Evolutionary conservation across 92 coral and sea anemone genomes (phyloP).

Genomic region (Parazoanthus atlanticus): DNA sequence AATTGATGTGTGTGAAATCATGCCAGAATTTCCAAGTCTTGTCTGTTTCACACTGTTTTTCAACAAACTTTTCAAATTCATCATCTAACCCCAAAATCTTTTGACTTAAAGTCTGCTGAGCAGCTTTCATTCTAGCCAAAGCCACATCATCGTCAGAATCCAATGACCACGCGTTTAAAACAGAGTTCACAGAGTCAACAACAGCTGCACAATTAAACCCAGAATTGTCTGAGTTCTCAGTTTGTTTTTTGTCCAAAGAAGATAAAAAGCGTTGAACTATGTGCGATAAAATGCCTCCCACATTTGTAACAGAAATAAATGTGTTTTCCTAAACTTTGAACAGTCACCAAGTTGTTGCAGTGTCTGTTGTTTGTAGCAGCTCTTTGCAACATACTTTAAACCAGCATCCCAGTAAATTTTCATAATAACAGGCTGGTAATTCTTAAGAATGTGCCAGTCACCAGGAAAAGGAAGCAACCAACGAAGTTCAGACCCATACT

Average conservation of each 20-base stretch:
- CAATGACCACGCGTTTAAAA: neutral
- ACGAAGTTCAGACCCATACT: neutral
- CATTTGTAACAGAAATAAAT: neutral
- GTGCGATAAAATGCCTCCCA: constrained; percentile 25
- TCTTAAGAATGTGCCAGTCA: constrained; percentile 24
- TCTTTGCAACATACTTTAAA: constrained; percentile 12
- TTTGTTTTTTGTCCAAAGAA: neutral
- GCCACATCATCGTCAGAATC: neutral
- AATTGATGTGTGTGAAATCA: neutral
- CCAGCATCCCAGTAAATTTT: constrained; percentile 28
- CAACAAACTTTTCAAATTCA: constrained; percentile 10
- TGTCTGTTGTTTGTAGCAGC: neutral
- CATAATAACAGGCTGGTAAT: constrained; percentile 16
- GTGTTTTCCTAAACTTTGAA: neutral
- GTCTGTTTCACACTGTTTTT: neutral
- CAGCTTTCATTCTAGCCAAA: neutral
- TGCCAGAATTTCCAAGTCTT: constrained; percentile 23
- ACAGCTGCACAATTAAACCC: neutral
- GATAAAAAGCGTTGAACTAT: neutral
- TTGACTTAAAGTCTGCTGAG: constrained; percentile 8
- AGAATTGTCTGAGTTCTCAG: neutral
- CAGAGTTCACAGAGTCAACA: constrained; percentile 9
- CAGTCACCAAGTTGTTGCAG: neutral
- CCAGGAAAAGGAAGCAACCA: constrained; percentile 38
- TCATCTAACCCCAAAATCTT: neutral